These are phyloP conservation scores for Pluvialis apricaria DNA, from an alignment of 2,113 vertebrate genomes.

Conservation along the genomic window DNA sequence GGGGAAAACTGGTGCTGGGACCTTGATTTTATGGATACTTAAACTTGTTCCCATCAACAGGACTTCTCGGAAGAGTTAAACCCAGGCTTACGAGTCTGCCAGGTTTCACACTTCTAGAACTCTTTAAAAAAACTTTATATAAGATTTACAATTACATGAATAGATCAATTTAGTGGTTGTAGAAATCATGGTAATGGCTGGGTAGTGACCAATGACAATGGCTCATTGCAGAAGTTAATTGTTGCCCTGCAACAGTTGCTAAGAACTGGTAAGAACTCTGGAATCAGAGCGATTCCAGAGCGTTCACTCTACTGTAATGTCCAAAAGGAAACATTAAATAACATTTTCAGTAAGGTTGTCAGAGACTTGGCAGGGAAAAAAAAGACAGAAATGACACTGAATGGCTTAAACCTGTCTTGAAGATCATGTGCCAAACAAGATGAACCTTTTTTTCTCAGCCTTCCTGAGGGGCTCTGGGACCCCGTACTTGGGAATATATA, in stretches of 20 bases:
- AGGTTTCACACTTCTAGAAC: background rate
- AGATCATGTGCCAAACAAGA: background rate
- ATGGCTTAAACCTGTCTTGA: background rate
- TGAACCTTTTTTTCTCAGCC: background rate
- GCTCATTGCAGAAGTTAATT: background rate
- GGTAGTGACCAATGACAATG: background rate
- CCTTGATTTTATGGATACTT: background rate
- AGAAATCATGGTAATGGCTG: accelerated
- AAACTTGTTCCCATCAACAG: background rate
- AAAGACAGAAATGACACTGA: accelerated
- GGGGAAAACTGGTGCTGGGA: background rate
- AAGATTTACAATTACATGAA: background rate
- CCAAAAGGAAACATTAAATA: background rate
- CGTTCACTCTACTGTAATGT: background rate
- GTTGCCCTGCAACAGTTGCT: background rate
- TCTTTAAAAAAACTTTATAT: background rate
- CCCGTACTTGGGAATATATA: background rate
- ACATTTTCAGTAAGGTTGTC: background rate
- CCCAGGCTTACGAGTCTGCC: background rate
- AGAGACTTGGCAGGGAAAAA: background rate
- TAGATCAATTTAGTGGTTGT: background rate
- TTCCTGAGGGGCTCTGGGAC: background rate
- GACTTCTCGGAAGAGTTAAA: background rate
- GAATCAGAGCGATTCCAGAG: background rate
- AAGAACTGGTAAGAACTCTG: too few relatives aligned